A percentile compares a stretch with the other conserved stretches of the same genome.
Conservation (phyloP, 2,113 vertebrate species). For the Asarcornis scutulata region DNA sequence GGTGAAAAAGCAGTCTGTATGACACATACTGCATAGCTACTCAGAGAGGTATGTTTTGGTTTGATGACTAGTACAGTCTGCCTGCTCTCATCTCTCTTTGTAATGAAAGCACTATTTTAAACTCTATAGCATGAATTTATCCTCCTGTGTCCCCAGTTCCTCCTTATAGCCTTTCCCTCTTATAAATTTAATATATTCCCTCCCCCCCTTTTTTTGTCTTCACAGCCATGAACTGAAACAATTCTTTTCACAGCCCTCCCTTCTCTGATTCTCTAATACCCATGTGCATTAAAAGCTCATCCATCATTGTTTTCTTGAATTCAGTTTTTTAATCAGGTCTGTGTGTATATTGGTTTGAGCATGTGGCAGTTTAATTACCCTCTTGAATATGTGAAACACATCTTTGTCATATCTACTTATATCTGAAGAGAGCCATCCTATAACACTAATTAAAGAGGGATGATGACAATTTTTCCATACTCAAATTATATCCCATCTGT, state of each 20-base stretch:
- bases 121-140: neutral
- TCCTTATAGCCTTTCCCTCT: neutral
- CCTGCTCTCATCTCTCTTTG: neutral
- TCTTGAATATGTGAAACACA: constrained; percentile 75
- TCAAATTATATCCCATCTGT: constrained; percentile 72
- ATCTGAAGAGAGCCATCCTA: constrained; percentile 69
- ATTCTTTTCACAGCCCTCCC: constrained; percentile 19
- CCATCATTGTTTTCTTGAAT: constrained; percentile 71
- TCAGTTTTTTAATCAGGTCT: constrained; percentile 74
- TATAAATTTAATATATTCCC: neutral
- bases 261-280: constrained; percentile 22
- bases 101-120: constrained; percentile 33
- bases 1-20: neutral
- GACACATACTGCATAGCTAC: neutral
- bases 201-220: neutral
- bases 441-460: constrained; percentile 75
- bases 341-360: constrained; percentile 74
- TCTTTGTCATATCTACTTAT: constrained; percentile 78
- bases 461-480: constrained; percentile 68
- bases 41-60: neutral
- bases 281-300: constrained; percentile 62
- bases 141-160: neutral
- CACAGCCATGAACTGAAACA: neutral
- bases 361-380: constrained; percentile 77
- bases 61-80: neutral